Percentiles rank a stretch among this genome's conserved stretches.
Conservation (phyloP, 1,140 invertebrate species). For the Belonocnema kinseyi region DNA sequence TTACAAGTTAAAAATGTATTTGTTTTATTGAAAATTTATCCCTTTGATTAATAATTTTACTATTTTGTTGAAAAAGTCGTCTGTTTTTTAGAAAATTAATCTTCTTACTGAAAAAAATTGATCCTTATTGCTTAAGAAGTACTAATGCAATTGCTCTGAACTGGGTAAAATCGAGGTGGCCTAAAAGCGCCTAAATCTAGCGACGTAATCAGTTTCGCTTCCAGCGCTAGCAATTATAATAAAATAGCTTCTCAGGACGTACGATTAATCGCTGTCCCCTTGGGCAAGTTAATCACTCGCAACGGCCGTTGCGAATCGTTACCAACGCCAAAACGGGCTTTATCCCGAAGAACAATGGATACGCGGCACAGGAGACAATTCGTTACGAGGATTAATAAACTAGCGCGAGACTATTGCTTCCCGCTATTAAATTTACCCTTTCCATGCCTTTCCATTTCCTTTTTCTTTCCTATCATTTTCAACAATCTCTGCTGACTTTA, state of each 20-base stretch:
- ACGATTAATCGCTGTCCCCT: conserved; percentile 33
- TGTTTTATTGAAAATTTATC: too few relatives aligned
- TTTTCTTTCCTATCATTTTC: too few relatives aligned
- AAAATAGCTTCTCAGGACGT: conserved; percentile 31
- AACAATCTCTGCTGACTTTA: too few relatives aligned
- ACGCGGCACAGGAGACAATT: background rate
- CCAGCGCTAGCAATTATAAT: background rate
- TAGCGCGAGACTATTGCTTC: background rate
- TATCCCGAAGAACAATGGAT: conserved; percentile 33
- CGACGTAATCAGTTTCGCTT: background rate
- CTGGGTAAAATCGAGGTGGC: too few relatives aligned
- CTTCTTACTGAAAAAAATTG: too few relatives aligned
- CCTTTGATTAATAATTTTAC: too few relatives aligned
- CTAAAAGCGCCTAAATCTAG: background rate
- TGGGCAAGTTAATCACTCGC: conserved; percentile 43
- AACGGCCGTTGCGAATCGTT: conserved; percentile 41
- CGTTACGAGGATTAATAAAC: conserved; percentile 33
- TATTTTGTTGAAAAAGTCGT: too few relatives aligned
- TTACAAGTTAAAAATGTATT: too few relatives aligned
- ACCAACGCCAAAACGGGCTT: conserved; percentile 8
- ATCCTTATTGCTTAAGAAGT: too few relatives aligned
- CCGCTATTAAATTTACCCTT: background rate
- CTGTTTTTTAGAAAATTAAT: too few relatives aligned
- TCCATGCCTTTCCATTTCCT: too few relatives aligned
- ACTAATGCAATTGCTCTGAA: too few relatives aligned